Base-by-base conservation (phyloP, 1,140 invertebrate genomes). In the Choristoneura fumiferana region DNA sequence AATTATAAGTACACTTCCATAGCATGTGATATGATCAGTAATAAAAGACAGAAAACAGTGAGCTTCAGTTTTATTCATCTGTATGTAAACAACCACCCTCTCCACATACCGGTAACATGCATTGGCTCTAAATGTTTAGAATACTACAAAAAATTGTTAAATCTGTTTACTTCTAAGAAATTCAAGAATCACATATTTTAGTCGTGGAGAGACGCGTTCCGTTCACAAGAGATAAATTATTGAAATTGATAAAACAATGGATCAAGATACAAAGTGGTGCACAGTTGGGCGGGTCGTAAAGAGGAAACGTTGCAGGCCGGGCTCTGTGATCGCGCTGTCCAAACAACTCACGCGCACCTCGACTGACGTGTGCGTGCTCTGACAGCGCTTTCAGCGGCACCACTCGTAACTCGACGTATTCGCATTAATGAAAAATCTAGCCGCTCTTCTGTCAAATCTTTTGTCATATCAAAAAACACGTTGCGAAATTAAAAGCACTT, bases 241-340 rank as follows among this genome's bases (percentile, higher is more conserved):
- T 83, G 78, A 85, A 78, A 85, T 87, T 85, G 84, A 87, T 87
- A 85, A 81, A 84, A 87, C 84, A 87, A 87, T 79, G 77, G 73
- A 76, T 79, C 74, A 74, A 68, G 71, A 76, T 76, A 81, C 78
- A 75, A 78, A 81, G 73, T 78, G 78, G 70, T 77, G 53, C 68
- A 82, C 84, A 87, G 80, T 85, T 84, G 81, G 84, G 72, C 60
- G 73, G 80, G 71, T 81, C 82, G 81, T 87, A 81, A 85, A 85
- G 73, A 76, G 73, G 84, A 87, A 70, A 76, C 62, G 79, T 84
- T 82, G 69, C 84, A 85, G 75, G 69, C 76, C 61, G 73, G 15
- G 68, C 81, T 83, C 81, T 84, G 84, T 81, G 78, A 77, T 74
- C 63, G 70, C 79, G 82, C 82, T 78, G 78, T 76, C 64, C 63